These are phyloP conservation scores for Lapara coniferarum DNA, from an alignment of 2,888 invertebrate genomes.

Conservation along the genomic window DNA sequence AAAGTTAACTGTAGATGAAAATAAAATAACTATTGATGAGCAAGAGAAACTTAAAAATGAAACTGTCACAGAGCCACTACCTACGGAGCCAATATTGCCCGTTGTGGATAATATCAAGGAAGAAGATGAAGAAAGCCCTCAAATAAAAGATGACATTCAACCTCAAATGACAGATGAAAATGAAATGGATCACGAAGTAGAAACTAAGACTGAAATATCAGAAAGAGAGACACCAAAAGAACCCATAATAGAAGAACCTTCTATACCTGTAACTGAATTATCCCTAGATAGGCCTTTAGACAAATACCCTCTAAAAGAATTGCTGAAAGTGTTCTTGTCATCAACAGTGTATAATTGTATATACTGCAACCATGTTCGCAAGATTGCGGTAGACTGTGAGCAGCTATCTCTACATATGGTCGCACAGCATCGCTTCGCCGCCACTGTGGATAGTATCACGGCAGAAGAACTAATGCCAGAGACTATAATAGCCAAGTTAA, in stretches of 20 bases:
- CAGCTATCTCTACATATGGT: slow-evolving; percentile 91
- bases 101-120: slow-evolving; percentile 36
- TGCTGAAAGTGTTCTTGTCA: slow-evolving; percentile 89
- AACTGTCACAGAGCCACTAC: slow-evolving; percentile 32
- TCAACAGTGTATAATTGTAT: slow-evolving; percentile 88
- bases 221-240: slow-evolving; percentile 57
- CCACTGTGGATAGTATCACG: slow-evolving; percentile 90
- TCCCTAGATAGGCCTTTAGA: slow-evolving; percentile 90
- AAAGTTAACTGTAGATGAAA: slow-evolving; percentile 84
- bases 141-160: slow-evolving; percentile 47
- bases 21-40: slow-evolving; percentile 54
- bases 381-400: slow-evolving; percentile 92
- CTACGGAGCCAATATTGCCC: slow-evolving; percentile 36
- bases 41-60: slow-evolving; percentile 39
- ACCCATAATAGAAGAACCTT: slow-evolving; percentile 71
- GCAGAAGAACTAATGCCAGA: slow-evolving; percentile 88
- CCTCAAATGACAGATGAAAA: slow-evolving; percentile 52
- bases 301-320: slow-evolving; percentile 87
- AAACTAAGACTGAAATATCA: slow-evolving; percentile 63
- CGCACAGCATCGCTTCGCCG: slow-evolving; percentile 90
- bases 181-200: slow-evolving; percentile 51
- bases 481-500: slow-evolving; percentile 87
- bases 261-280: slow-evolving; percentile 87
- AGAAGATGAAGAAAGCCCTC: slow-evolving; percentile 39
- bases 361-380: slow-evolving; percentile 93